Evolutionary conservation across 2,797 vertebrate species (phyloP).

Genomic region (Squalus acanthias): DNA sequence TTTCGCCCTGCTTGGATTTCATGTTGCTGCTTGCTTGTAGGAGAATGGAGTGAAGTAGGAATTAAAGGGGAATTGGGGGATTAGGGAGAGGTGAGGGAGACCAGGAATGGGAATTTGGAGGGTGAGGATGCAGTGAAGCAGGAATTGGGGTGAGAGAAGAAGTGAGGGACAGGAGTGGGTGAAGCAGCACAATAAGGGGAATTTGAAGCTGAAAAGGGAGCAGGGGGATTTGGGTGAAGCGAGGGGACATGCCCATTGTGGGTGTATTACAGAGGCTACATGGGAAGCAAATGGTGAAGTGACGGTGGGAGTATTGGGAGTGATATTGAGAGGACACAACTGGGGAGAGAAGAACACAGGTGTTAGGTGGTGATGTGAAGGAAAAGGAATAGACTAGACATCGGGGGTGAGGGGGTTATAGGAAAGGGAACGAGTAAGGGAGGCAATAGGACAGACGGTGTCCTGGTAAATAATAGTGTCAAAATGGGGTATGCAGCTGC

Average conservation of each 20-base stretch:
- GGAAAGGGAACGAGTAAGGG: too few relatives aligned
- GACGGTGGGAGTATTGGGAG: neutral
- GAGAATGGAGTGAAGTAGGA: neutral
- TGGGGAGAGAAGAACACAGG: neutral
- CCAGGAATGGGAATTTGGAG: neutral
- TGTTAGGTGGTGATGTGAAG: neutral
- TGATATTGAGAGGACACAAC: neutral
- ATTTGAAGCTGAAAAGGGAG: neutral
- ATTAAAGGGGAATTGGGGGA: neutral
- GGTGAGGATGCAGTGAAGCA: neutral
- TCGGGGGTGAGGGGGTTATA: too few relatives aligned
- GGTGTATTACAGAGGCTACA: neutral
- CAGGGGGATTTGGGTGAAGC: neutral
- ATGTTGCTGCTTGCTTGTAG: neutral
- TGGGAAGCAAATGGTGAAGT: neutral
- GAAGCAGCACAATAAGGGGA: neutral
- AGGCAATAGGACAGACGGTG: too few relatives aligned
- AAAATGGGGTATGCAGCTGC: too few relatives aligned
- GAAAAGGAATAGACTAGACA: neutral
- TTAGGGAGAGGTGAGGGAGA: neutral
- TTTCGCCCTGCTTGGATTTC: neutral
- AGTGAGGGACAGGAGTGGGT: neutral
- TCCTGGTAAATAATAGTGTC: too few relatives aligned
- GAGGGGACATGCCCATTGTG: neutral
- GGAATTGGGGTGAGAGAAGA: neutral